Percentiles rank a stretch among this genome's conserved stretches.
Evolutionary conservation across 2,113 vertebrate genomes (phyloP).

Genomic region (Gambusia holbrooki): DNA sequence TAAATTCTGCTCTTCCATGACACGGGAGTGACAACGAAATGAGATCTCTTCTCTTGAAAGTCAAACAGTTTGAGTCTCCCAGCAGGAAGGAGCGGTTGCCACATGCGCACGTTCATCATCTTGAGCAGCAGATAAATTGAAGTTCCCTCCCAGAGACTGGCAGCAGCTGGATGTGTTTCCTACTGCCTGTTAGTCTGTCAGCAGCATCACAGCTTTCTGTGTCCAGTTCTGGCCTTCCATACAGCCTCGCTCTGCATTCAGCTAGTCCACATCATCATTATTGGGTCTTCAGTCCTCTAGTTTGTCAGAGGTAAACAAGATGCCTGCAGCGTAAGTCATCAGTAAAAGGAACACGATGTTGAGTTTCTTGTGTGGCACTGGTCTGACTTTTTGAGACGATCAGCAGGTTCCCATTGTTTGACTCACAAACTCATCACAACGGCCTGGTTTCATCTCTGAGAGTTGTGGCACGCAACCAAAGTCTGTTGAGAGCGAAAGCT

Average conservation of each 20-base stretch:
- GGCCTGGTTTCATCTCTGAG: slow-evolving; percentile 13
- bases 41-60: not conserved
- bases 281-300: not conserved
- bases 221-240: not conserved
- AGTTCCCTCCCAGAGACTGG: slow-evolving; percentile 1
- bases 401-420: slow-evolving; percentile 55
- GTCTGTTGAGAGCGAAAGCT: not conserved
- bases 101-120: too few relatives aligned
- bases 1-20: not conserved
- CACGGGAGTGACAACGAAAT: slow-evolving; percentile 24
- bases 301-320: not conserved
- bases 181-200: not conserved
- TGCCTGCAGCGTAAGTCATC: slow-evolving; percentile 21
- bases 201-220: not conserved
- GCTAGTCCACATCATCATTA: slow-evolving; percentile 10
- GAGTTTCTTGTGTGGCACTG: slow-evolving; percentile 35
- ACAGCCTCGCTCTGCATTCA: not conserved
- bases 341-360: too few relatives aligned
- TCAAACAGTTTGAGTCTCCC: not conserved
- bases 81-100: too few relatives aligned
- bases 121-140: not conserved
- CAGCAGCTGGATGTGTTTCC: not conserved
- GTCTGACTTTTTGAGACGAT: slow-evolving; percentile 18
- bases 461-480: slow-evolving; percentile 52
- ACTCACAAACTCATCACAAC: slow-evolving; percentile 59